phyloP scores from a whole-genome alignment of 2,888 invertebrate species.

The Orthosia cruda region DNA sequence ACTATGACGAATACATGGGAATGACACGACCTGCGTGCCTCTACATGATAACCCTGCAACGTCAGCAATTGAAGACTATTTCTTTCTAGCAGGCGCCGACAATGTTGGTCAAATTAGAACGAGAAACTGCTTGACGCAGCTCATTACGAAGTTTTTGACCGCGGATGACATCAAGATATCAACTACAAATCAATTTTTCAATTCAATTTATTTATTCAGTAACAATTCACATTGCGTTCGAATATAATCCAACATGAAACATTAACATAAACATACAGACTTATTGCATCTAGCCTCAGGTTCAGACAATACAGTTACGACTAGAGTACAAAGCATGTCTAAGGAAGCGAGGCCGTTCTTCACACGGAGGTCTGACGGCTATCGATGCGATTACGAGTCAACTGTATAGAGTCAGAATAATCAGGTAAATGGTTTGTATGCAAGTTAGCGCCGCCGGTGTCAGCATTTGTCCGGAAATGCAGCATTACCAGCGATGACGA shows the following conservation, averaged over 20 bases:
- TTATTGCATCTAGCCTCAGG: background rate
- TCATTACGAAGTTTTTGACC: background rate
- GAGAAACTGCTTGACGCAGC: background rate
- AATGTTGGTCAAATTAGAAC: background rate
- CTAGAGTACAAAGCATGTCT: conserved; percentile 4
- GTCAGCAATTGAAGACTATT: background rate
- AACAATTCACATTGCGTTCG: too few species aligned
- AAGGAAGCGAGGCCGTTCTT: background rate
- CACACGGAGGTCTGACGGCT: background rate
- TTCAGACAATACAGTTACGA: background rate
- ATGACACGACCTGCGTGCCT: background rate
- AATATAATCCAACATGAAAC: too few species aligned
- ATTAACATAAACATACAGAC: too few species aligned
- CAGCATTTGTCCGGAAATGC: conserved; percentile 52
- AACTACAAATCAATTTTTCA: too few species aligned
- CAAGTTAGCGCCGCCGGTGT: conserved; percentile 24
- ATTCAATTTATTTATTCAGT: too few species aligned
- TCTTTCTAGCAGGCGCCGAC: background rate
- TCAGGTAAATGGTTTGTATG: conserved; percentile 41
- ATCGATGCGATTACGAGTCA: background rate
- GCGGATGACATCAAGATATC: background rate
- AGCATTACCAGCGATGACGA: conserved; percentile 53
- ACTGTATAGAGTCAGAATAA: background rate
- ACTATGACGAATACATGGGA: conserved; percentile 16
- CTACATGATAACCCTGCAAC: background rate